Conservation (phyloP, 2,888 invertebrate genomes). For the Metallyticus violacea region DNA sequence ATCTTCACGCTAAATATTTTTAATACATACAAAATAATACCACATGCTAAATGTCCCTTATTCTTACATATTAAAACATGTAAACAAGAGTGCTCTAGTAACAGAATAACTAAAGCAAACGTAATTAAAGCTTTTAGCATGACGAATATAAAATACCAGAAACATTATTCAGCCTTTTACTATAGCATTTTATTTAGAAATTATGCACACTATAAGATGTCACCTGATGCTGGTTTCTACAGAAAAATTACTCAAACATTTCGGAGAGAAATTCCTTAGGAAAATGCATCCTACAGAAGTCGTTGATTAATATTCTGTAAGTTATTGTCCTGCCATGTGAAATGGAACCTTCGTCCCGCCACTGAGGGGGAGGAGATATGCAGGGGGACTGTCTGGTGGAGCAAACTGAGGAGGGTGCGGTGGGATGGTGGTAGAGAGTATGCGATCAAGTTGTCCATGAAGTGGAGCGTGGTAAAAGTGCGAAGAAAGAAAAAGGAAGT, state of each 20-base stretch:
- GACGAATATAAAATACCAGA: no score
- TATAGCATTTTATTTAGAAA: no score
- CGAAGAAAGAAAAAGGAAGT: not conserved
- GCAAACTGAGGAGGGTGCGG: not conserved
- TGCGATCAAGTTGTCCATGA: slow-evolving; percentile 12
- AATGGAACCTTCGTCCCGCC: not conserved
- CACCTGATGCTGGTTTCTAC: not conserved
- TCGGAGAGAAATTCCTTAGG: not conserved
- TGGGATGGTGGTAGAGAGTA: no score
- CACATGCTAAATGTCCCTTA: no score
- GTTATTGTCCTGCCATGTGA: not conserved
- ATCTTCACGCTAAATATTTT: no score
- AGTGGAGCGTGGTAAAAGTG: not conserved
- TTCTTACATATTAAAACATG: no score
- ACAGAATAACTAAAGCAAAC: no score
- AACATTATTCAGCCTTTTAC: no score
- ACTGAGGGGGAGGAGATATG: not conserved
- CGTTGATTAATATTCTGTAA: not conserved
- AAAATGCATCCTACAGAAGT: not conserved
- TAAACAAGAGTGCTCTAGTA: no score
- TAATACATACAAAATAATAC: no score
- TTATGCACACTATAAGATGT: no score
- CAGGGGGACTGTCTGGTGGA: not conserved
- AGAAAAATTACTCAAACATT: not conserved
- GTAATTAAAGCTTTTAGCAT: no score